Evolutionary conservation across 2,797 vertebrate species (phyloP).

Genomic region (Arctocebus calabarensis): DNA sequence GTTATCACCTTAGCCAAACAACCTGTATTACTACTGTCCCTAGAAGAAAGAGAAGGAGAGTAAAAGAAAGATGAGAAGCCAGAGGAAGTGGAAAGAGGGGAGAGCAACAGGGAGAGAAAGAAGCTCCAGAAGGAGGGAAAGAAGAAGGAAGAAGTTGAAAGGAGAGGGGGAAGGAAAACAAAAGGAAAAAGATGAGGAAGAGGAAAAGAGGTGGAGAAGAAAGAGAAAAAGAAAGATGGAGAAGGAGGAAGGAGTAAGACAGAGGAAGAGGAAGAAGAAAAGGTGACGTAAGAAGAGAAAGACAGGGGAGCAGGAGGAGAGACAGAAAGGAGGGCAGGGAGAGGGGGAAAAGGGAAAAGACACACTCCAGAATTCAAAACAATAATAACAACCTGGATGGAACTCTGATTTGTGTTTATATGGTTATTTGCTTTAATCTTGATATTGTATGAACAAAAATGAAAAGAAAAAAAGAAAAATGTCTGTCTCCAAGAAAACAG

Average conservation of each 20-base stretch:
- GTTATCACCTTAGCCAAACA: not conserved
- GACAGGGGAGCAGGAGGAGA: accelerated
- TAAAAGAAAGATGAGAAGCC: too few relatives aligned
- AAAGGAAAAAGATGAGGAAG: too few relatives aligned
- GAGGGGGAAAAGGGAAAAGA: not conserved
- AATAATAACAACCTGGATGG: not conserved
- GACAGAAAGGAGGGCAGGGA: accelerated
- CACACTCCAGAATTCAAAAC: not conserved
- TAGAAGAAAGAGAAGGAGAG: not conserved
- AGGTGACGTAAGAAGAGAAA: too few relatives aligned
- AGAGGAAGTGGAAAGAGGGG: too few relatives aligned
- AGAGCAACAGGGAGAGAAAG: not conserved
- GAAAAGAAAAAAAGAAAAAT: not conserved
- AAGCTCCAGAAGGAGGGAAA: accelerated
- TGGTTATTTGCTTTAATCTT: not conserved
- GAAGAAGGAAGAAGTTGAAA: accelerated
- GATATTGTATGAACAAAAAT: not conserved
- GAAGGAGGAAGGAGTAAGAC: accelerated
- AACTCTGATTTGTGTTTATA: not conserved
- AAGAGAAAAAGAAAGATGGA: accelerated
- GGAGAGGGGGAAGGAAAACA: not conserved
- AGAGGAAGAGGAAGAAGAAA: too few relatives aligned
- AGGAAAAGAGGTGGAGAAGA: accelerated
- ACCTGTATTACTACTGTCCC: not conserved
- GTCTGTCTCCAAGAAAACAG: not conserved